Base-by-base conservation (phyloP, 2,888 invertebrate genomes). In the Buathra laborator region DNA sequence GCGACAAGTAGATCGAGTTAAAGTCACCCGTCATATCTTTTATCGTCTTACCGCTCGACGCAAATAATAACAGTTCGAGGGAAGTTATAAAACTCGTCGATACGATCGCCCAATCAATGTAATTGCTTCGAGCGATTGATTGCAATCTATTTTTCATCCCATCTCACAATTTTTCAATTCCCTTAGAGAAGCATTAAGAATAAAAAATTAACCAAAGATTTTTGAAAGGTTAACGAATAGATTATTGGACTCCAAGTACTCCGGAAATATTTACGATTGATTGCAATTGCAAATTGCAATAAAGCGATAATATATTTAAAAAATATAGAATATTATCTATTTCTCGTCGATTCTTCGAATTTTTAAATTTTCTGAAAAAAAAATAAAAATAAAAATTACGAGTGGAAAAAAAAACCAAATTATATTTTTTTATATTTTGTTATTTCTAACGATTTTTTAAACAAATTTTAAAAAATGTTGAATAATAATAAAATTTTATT, bases 1-100 rank as follows among this genome's bases (percentile, higher is more conserved):
- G 75, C 64, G 64, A 44, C 72, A 64, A 16, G 62, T 53, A 53
- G 71, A 81, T 74, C 78, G 78, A 78, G 78, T 78, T 81, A 68
- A 66, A 78, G 70, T 70, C 68, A 66, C 48, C 59, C 64, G 68
- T 70, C 71, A 66, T 48, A 70, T 81, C 29, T 62, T 19, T 66
- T 7, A 24, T 59, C 59, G 59, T 59, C 24, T 75, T 62, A 43
- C 64, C 14, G 1, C 29, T 32, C 29, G 51, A n/a, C 24, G 51
- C 32, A 70, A 59, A 59, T 59, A 59, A 59, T 29, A 59, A 32
- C 29, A 59, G 59, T 2, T n/a, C 59, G 29, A 14, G 14, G 5
- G 59, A 5, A 29, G 59, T 32, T 59, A 37, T 37, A 5, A 59
- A 32, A 59, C 14, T 59, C 59, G 32, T 59, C 12, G 3, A 59